phyloP scores from a whole-genome alignment of 2,797 vertebrate species.

The Gymnoscopelus braueri region DNA sequence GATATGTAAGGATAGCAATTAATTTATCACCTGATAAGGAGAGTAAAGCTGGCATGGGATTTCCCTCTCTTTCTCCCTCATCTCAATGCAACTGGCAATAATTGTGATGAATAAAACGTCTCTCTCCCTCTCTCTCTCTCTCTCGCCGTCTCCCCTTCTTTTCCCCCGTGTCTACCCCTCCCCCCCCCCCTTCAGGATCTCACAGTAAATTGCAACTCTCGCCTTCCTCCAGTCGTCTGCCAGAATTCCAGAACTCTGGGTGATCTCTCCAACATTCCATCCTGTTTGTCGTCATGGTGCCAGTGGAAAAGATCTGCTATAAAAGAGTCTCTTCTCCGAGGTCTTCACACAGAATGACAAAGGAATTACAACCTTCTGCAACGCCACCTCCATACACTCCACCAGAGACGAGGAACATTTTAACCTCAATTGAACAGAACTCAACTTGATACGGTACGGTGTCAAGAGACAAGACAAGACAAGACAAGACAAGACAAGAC shows the following conservation, averaged over 20 bases:
- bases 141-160: conserved; percentile 25
- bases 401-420: not conserved
- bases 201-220: conserved; percentile 62
- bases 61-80: too few species aligned
- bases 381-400: not conserved
- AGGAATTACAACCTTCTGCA: not conserved
- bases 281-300: conserved; percentile 9
- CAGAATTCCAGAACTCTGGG: conserved; percentile 28
- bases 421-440: too few species aligned
- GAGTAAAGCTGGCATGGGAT: too few species aligned
- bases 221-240: conserved; percentile 42
- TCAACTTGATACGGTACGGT: too few species aligned
- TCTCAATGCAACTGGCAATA: too few species aligned
- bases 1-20: too few species aligned
- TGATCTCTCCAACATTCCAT: conserved; percentile 24
- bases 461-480: conserved; percentile 1
- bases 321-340: not conserved
- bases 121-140: not conserved
- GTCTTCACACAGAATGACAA: not conserved
- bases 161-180: too few species aligned
- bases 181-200: conserved; percentile 17
- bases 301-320: not conserved
- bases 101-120: not conserved
- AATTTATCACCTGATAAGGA: too few species aligned
- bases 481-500: too few species aligned